phyloP scores from a whole-genome alignment of 2,888 invertebrate species.

The Netelia fuscicornis region DNA sequence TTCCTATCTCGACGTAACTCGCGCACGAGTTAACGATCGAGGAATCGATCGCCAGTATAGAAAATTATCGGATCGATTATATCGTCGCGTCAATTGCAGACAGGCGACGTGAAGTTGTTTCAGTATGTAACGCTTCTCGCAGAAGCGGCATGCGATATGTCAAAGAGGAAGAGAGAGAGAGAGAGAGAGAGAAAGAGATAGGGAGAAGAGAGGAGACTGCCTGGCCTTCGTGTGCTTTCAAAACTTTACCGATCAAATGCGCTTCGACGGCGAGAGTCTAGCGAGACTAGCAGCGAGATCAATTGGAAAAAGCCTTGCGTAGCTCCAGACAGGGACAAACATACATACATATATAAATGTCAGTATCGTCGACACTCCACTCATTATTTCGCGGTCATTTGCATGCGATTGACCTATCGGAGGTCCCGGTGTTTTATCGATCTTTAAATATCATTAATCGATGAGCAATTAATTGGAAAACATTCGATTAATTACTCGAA shows the following conservation, averaged over 20 bases:
- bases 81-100: background rate
- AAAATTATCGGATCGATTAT: slow-evolving; percentile 30
- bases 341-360: background rate
- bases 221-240: slow-evolving; percentile 66
- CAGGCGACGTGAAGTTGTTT: slow-evolving; percentile 31
- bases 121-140: slow-evolving; percentile 1
- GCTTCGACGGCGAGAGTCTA: slow-evolving; percentile 46
- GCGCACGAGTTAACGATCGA: slow-evolving; percentile 18
- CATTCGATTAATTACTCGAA: too few relatives aligned
- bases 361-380: background rate
- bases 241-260: slow-evolving; percentile 62
- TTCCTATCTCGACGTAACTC: background rate
- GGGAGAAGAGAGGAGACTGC: slow-evolving; percentile 16
- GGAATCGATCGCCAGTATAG: slow-evolving; percentile 11
- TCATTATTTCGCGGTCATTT: slow-evolving; percentile 53
- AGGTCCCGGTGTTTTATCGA: slow-evolving; percentile 41
- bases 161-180: background rate
- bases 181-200: background rate
- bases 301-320: slow-evolving; percentile 66
- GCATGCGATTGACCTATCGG: slow-evolving; percentile 59
- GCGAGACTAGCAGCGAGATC: slow-evolving; percentile 44
- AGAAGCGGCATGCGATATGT: background rate
- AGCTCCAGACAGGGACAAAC: slow-evolving; percentile 55
- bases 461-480: too few relatives aligned
- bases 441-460: slow-evolving; percentile 3